Evolutionary conservation across 1,140 invertebrate species (phyloP), one percentile per base, ranked within the genome.

Genomic region (Adoxophyes honmai): DNA sequence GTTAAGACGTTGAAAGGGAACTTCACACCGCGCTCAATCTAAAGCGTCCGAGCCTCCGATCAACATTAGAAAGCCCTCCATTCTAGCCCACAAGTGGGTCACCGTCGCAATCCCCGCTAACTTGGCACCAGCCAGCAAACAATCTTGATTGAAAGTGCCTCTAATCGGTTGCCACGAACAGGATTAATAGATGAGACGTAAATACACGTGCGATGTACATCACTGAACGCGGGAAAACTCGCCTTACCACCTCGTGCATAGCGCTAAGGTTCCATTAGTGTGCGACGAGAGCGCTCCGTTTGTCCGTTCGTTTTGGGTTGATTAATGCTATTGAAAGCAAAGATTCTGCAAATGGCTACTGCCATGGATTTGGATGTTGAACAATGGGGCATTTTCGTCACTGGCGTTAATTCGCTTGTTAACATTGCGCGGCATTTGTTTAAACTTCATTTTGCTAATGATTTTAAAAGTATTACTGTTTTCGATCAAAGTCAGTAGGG

Each of bases 91-190:
- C 48, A 75, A 77, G 66, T 70, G 67, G 77, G 77, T 75, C 77
- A 82, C 70, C 69, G 64, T 64, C 42, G 42, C 42, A 48, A 48
- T 60, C 66, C 64, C 61, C 57, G 64, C 65, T 67, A 75, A 77
- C 68, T 78, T 75, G 70, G 72, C 70, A 68, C 68, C 57, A 59
- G 21, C 39, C 37, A 21, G 67, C 70, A 82, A 79, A 82, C 75
- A 82, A 72, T 71, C 73, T 80, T 75, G 79, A 79, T 79, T 81
- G 73, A 78, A 79, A 67, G 66, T 73, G 60, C 66, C 65, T 68
- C 66, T 75, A 77, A 77, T 75, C 68, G 68, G 60, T 57, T 64
- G 59, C 61, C 39, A 13, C 39, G 55, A 61, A 55, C 55, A 52
- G 56, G 52, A 64, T 62, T 64, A 64, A 66, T 72, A 66, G 66